Evolutionary conservation across 1,140 invertebrate genomes (phyloP), one percentile per base, ranked within the genome.

Genomic region (Bactericera cockerelli): DNA sequence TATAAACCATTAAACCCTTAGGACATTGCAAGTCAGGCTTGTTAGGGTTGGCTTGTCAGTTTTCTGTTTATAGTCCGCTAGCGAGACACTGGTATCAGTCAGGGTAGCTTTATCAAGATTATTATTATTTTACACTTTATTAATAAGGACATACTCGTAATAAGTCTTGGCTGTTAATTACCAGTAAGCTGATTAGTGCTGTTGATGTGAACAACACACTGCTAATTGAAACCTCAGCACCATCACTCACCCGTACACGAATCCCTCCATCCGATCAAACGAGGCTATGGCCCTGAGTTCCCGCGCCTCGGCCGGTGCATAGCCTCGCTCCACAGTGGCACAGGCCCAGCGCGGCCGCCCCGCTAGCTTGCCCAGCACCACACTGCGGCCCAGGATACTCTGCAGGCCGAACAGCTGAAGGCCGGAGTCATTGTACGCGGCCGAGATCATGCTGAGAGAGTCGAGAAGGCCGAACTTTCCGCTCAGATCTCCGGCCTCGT

Each of bases 401-500:
- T 79, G 77, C 8, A 80, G 78, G 6, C 92, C 92, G 72, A 89
- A 93, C 14, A 97, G 70, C 1, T 87, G 84, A 39, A 96, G 68
- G 68, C 87, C 83, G 0, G 83, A 86, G 67, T 97, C 93, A 63
- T 88, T 90, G 66, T 82, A 89, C 33, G 71, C 70, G 11, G 73
- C 71, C 55, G 74, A 75, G 11, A 58, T n/a, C 56, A 54, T 58
- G 6, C 73, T 79, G 21, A 76, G 67, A 24, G 77, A 77, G 49
- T 83, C 78, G 2, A 87, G 67, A 1, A 76, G 74, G 0, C 91
- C 93, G 70, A 89, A 92, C 74, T 96, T 97, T 16, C 86, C 84
- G 68, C 89, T 91, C 0, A 97, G 70, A 71, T 95, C 89, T 0
- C 93, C 93, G 65, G 93, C 79, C 74, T 89, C 83, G 68, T 91